Base-by-base conservation (phyloP, 2,113 vertebrate genomes). In the Panthera uncia region DNA sequence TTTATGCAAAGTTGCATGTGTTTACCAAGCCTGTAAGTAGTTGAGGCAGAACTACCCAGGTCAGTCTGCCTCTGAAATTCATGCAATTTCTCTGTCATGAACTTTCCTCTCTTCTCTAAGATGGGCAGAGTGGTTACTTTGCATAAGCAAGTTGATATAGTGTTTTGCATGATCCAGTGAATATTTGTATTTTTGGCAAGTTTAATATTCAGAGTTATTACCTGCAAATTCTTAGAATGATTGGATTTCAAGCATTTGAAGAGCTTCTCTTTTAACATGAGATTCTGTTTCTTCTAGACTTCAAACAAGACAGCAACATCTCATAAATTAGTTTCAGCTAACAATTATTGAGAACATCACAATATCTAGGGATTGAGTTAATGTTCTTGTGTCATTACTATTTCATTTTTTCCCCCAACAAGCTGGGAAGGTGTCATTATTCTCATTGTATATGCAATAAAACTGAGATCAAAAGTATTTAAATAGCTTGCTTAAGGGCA, bases 231-330 rank as follows among this genome's bases (percentile, higher is more conserved):
- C 57, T 85, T 76, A 80, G 76, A 93, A 50, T 48, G 13, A 91
- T 18, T 93, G 5, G 33, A 65, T 96, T 85, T 94, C 25, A 92
- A 94, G 9, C 27, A 83, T 55, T 94, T 78, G 36, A 86, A 90
- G 23, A 33, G 9, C 21, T 11, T 94, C 19, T 65, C 31, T 57
- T 96, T 91, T 66, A 94, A 57, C 36, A 87, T 45, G 33, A 88
- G 38, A 18, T 91, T 84, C 38, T 55, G 11, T 25, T 89, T 83
- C 33, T 82, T 93, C 41, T 81, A 29, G 7, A 76, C 15, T 89
- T 84, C 27, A 91, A 65, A 27, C 16, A 61, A 91, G 45, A 27
- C 3, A 79, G 3, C n/a, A 4, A 78, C 68, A 69, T 96, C 23
- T 93, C 23, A 68, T 65, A 79, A 80, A 93, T 85, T 85, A 94